These are phyloP conservation scores for Podarcis muralis DNA, from an alignment of 2,113 vertebrate species.

Conservation along the genomic window DNA sequence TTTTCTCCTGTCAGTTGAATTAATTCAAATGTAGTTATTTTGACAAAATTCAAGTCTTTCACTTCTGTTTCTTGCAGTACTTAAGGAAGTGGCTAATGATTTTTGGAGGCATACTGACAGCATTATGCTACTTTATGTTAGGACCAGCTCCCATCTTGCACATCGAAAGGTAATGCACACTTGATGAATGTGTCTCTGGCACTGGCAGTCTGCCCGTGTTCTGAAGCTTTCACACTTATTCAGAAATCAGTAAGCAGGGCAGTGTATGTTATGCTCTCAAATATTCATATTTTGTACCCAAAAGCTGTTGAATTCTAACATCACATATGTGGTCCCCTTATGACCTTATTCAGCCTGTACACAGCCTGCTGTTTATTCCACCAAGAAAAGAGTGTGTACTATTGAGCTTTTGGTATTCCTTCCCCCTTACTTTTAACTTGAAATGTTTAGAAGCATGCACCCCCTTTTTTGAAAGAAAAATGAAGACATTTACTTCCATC, in stretches of 20 bases:
- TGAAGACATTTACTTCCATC: not conserved
- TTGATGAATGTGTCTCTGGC: not conserved
- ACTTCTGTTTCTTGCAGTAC: constrained; percentile 65
- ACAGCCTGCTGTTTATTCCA: not conserved
- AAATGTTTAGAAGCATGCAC: not conserved
- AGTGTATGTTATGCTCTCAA: not conserved
- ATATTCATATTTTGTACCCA: not conserved
- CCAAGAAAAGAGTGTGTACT: not conserved
- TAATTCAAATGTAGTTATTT: not conserved
- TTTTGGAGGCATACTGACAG: constrained; percentile 77
- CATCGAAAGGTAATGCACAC: constrained; percentile 79
- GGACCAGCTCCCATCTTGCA: constrained; percentile 88
- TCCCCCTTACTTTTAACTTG: not conserved
- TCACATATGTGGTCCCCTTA: not conserved
- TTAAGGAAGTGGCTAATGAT: constrained; percentile 85
- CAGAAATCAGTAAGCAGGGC: not conserved
- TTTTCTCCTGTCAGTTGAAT: not conserved
- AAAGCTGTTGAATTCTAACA: not conserved
- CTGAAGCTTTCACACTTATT: not conserved
- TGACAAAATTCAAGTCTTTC: not conserved
- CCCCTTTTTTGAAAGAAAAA: not conserved
- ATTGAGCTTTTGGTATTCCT: not conserved
- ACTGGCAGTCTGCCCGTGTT: not conserved
- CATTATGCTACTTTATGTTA: constrained; percentile 82
- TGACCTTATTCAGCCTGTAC: not conserved